Conservation (phyloP, 2,113 vertebrate species). For the Ailurus styani region DNA sequence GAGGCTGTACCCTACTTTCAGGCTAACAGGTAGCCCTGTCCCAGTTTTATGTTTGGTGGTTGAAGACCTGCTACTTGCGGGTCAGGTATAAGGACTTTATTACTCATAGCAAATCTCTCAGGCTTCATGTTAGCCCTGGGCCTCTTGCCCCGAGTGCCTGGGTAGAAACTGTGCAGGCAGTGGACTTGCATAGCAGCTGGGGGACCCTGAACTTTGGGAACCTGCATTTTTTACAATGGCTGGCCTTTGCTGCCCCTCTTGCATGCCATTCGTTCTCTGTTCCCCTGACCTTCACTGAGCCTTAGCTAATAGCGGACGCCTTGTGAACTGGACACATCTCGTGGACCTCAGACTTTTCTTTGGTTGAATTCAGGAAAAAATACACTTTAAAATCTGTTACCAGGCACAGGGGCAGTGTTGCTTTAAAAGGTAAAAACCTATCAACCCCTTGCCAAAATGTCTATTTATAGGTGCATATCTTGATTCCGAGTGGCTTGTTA, state of each 20-base stretch:
- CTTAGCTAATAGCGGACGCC: not conserved
- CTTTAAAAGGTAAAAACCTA: not conserved
- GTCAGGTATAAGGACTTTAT: not conserved
- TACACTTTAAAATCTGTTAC: not conserved
- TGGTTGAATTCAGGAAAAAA: not conserved
- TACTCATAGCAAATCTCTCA: not conserved
- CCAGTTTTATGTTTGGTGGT: not conserved
- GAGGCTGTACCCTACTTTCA: not conserved
- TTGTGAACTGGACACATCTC: not conserved
- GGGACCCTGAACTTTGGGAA: not conserved
- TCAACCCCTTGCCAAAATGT: not conserved
- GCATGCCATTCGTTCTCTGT: fast-evolving
- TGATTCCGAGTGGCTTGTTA: not conserved
- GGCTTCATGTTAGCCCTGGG: not conserved
- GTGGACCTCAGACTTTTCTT: not conserved
- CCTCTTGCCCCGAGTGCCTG: not conserved
- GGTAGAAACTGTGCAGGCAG: not conserved
- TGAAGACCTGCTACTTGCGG: not conserved
- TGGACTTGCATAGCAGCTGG: not conserved
- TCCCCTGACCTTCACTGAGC: not conserved
- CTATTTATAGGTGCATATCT: not conserved
- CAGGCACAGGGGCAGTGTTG: not conserved
- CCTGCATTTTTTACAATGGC: not conserved
- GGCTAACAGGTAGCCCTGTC: not conserved
- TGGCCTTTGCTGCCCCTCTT: not conserved